Evolutionary conservation across 2,113 vertebrate genomes (phyloP), one percentile per base, ranked within the genome.

Genomic region (Phylloscopus whistleri): DNA sequence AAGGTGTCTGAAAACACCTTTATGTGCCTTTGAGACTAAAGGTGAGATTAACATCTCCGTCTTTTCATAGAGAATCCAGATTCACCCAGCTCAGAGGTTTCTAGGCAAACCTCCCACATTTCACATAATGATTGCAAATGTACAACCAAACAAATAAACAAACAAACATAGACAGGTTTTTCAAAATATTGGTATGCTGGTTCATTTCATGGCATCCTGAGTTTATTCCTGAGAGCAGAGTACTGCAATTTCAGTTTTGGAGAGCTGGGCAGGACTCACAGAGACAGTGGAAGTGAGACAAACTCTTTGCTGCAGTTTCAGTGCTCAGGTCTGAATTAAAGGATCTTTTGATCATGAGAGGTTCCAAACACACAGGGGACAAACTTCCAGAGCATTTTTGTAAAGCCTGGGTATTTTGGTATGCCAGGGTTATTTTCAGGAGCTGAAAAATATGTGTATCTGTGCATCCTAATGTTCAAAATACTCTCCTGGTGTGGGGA

Each of bases 251-350:
- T 75, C 30, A 12, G 2, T 56, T 75, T 35, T 35, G n/a, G 58
- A 77, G 51, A 69, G 21, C 49, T 77, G 41, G 19, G 12, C 31
- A 59, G 44, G 27, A 35, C 28, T 60, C 26, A 3, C 21, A 16
- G 44, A 2, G 4, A 2, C 20, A 7, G 27, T 3, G 2, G 26
- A 24, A 58, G 28, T 49, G 24, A n/a, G 37, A 37, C 3, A 7
- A 49, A 24, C 20, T 18, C 27, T 67, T 68, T 68, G 18, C 24
- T 83, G 37, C 10, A 4, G 13, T 73, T 90, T 53, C 37, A 26
- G 27, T 26, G 73, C 55, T 69, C 33, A 30, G 23, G 11, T 39
- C 22, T 77, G 16, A 59, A 30, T 43, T 75, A 73, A 86, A 26
- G 17, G 8, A 60, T 13, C 10, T 74, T 64, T 37, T 73, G 22